Evolutionary conservation across 2,797 vertebrate genomes (phyloP).

Genomic region (Phrynocephalus guinanensis): DNA sequence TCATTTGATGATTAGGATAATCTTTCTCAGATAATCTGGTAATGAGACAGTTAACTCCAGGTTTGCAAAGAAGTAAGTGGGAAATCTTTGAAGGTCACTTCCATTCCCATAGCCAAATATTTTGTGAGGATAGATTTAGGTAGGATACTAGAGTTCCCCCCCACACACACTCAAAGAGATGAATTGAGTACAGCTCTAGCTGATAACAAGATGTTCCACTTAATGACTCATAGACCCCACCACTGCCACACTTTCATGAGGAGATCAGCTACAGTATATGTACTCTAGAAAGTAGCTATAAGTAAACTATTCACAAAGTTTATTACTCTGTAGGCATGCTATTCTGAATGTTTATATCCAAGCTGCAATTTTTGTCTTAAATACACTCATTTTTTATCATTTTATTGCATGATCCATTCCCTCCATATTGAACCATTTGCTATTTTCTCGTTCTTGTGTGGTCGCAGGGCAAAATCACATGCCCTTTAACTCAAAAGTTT

Average conservation of each 20-base stretch:
- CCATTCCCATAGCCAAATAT: background rate
- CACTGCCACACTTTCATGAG: background rate
- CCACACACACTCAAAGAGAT: background rate
- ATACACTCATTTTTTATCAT: background rate
- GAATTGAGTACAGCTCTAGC: background rate
- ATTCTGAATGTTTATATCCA: background rate
- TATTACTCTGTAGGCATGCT: background rate
- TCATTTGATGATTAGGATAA: background rate
- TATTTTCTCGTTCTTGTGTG: background rate
- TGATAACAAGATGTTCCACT: background rate
- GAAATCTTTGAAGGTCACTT: slow-evolving; percentile 8
- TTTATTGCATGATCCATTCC: background rate
- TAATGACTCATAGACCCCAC: background rate
- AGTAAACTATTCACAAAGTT: slow-evolving; percentile 13
- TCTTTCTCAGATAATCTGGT: background rate
- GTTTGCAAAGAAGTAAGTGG: background rate
- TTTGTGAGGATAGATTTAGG: background rate
- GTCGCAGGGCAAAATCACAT: background rate
- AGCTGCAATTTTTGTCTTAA: background rate
- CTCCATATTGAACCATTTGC: background rate
- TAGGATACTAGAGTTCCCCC: background rate
- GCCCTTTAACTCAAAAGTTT: background rate
- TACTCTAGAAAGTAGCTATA: background rate
- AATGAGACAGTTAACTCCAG: background rate
- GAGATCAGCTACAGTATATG: background rate